Conservation (phyloP, 2,888 invertebrate species). For the Ditylenchus weischeri region DNA sequence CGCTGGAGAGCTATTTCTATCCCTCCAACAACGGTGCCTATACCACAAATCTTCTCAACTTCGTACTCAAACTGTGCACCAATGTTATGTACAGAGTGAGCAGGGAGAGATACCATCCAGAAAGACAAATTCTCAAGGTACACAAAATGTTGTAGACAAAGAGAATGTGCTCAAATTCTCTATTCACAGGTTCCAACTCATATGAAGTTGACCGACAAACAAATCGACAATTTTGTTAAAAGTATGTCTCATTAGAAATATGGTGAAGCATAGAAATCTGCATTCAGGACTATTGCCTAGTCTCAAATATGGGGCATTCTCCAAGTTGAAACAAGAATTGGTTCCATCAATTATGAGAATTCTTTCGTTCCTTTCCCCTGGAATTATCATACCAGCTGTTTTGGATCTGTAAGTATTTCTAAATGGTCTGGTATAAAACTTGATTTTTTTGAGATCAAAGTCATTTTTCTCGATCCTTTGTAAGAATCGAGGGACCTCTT, state of each 20-base stretch:
- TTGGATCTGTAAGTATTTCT: constrained; percentile 68
- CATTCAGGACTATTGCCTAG: constrained; percentile 62
- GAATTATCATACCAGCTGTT: constrained; percentile 76
- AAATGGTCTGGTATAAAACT: no score
- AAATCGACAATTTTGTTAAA: constrained; percentile 46
- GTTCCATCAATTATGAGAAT: constrained; percentile 65
- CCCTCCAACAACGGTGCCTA: constrained; percentile 82
- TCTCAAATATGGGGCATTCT: constrained; percentile 72
- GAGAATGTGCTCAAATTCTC: neutral
- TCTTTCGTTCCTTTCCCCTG: constrained; percentile 76
- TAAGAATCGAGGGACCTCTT: no score
- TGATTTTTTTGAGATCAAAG: no score
- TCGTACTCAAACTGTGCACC: constrained; percentile 61
- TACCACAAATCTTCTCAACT: constrained; percentile 60
- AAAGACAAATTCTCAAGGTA: constrained; percentile 52
- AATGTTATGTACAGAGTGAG: constrained; percentile 68
- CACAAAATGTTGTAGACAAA: no score
- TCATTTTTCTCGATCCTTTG: no score
- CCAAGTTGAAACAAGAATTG: constrained; percentile 63
- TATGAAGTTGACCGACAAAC: constrained; percentile 71
- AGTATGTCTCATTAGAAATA: constrained; percentile 59
- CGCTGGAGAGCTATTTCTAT: constrained; percentile 70
- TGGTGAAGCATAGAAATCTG: no score
- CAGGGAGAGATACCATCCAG: constrained; percentile 65
- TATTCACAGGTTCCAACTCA: constrained; percentile 65